phyloP scores from a whole-genome alignment of 2,797 vertebrate species.

The Sorex maritimensis region DNA sequence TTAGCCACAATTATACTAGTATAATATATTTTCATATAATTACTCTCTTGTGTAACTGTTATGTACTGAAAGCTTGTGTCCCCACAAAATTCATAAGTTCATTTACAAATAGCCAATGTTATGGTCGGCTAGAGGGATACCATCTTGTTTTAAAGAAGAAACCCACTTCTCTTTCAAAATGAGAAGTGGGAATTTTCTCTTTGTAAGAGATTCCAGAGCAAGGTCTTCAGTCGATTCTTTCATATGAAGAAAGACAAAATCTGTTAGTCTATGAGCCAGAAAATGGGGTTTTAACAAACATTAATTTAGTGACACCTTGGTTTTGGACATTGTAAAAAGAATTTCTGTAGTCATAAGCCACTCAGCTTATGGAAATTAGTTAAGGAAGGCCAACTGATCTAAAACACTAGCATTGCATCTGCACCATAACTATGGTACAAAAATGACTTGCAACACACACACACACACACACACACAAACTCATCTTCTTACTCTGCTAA shows the following conservation, averaged over 20 bases:
- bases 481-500: not conserved
- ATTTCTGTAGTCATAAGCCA: not conserved
- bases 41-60: not conserved
- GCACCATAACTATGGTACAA: not conserved
- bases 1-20: not conserved
- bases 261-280: not conserved
- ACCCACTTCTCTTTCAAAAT: not conserved
- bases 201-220: not conserved
- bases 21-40: not conserved
- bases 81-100: not conserved
- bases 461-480: no score
- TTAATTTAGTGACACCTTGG: not conserved
- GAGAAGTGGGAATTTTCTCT: not conserved
- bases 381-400: not conserved
- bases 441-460: not conserved
- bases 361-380: not conserved
- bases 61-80: conserved; percentile 1
- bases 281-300: not conserved
- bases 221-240: not conserved
- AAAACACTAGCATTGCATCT: not conserved
- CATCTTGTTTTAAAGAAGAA: not conserved
- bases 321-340: conserved; percentile 9
- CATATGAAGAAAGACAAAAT: not conserved
- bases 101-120: not conserved
- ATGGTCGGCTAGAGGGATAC: not conserved